Conservation (phyloP, 2,113 vertebrate species). For the Aix galericulata region DNA sequence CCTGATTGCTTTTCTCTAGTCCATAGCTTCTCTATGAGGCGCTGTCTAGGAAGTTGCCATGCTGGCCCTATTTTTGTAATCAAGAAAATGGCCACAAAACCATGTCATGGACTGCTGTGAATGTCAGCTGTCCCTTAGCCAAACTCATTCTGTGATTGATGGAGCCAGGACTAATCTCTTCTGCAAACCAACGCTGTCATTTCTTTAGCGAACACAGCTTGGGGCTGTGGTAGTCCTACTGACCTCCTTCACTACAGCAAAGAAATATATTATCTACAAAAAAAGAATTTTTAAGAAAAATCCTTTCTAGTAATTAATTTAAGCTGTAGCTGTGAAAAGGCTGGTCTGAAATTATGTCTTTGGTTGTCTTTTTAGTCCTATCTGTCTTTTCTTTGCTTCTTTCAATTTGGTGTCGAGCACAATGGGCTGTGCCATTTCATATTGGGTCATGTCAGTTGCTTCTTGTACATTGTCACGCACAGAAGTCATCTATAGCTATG, state of each 20-base stretch:
- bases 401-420: neutral
- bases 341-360: neutral
- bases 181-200: neutral
- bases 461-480: neutral
- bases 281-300: neutral
- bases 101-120: neutral
- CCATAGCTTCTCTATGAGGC: neutral
- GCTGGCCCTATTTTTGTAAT: neutral
- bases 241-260: neutral
- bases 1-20: neutral
- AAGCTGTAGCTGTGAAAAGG: neutral
- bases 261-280: neutral
- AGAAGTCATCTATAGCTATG: neutral
- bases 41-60: neutral
- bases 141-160: constrained; percentile 3
- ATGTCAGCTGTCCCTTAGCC: constrained; percentile 47
- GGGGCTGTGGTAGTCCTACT: neutral
- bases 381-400: neutral
- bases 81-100: neutral
- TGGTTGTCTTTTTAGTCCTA: neutral
- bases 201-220: neutral
- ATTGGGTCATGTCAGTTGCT: neutral
- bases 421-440: neutral
- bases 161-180: constrained; percentile 17
- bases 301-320: neutral